Conservation (phyloP, 2,888 invertebrate species). For the Galerucella nymphaeae region DNA sequence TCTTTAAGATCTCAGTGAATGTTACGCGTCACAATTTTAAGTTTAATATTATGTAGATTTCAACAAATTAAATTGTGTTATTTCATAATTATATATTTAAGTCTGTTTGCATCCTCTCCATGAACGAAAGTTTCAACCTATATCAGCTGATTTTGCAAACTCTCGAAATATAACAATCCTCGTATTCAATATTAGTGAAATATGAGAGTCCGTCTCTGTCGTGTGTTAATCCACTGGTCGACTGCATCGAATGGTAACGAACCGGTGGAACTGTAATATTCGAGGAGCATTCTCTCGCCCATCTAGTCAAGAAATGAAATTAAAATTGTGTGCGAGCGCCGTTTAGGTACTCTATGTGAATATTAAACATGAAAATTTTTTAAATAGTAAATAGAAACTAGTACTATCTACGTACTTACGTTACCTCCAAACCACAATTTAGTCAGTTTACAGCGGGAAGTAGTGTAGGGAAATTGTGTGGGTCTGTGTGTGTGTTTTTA, state of each 20-base stretch:
- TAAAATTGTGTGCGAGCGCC: slow-evolving; percentile 17
- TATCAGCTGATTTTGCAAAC: too few species aligned
- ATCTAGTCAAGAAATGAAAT: slow-evolving; percentile 16
- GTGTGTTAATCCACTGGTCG: background rate
- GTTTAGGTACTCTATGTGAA: slow-evolving; percentile 25
- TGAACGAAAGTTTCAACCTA: too few species aligned
- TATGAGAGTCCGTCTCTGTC: background rate
- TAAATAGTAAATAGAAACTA: slow-evolving; percentile 14
- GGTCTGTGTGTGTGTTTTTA: background rate
- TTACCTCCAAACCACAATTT: background rate
- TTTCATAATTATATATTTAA: too few species aligned
- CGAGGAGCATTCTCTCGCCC: slow-evolving; percentile 10
- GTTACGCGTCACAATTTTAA: too few species aligned
- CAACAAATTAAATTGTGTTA: too few species aligned
- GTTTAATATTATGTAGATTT: too few species aligned
- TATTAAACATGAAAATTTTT: slow-evolving; percentile 17
- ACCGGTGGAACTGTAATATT: background rate
- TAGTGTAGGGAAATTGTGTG: background rate
- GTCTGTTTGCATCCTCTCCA: too few species aligned
- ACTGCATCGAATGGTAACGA: background rate
- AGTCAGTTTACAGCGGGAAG: slow-evolving; percentile 4
- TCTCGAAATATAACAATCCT: too few species aligned
- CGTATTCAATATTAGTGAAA: too few species aligned
- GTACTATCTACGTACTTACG: background rate
- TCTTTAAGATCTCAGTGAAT: too few species aligned